Conservation (phyloP, 1,140 invertebrate species). For the Dermatophagoides farinae region DNA sequence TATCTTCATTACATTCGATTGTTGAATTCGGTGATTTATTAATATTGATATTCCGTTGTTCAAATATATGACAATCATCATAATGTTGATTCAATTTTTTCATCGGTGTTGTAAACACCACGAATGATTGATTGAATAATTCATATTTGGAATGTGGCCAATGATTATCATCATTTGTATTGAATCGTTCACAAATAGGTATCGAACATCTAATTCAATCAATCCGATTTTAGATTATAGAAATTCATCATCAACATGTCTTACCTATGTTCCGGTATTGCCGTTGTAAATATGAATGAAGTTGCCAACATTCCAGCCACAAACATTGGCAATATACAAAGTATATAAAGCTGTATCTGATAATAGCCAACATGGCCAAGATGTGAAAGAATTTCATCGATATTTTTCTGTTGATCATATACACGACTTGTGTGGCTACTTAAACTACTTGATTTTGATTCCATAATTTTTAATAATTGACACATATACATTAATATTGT, state of each 20-base stretch:
- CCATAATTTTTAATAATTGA: too few relatives aligned
- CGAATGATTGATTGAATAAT: background rate
- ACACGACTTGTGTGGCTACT: too few relatives aligned
- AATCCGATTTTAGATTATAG: too few relatives aligned
- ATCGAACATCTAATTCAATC: background rate
- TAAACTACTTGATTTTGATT: too few relatives aligned
- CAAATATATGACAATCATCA: too few relatives aligned
- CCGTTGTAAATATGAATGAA: background rate
- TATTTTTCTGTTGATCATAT: too few relatives aligned
- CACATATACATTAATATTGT: too few relatives aligned
- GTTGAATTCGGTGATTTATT: background rate
- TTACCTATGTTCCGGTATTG: background rate
- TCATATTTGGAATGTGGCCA: too few relatives aligned
- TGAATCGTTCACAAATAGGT: background rate
- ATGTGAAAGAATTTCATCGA: background rate
- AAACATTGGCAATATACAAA: background rate
- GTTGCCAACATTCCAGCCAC: background rate
- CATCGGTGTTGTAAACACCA: background rate
- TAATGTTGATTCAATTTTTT: too few relatives aligned
- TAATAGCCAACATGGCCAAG: background rate
- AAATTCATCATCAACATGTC: too few relatives aligned
- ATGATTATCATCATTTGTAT: background rate
- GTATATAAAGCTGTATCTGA: background rate
- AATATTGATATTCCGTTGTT: background rate
- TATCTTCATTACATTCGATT: background rate